Percentiles rank a stretch among this genome's conserved stretches.
Evolutionary conservation across 2,888 invertebrate genomes (phyloP).

Genomic region (Heliconius cydno): DNA sequence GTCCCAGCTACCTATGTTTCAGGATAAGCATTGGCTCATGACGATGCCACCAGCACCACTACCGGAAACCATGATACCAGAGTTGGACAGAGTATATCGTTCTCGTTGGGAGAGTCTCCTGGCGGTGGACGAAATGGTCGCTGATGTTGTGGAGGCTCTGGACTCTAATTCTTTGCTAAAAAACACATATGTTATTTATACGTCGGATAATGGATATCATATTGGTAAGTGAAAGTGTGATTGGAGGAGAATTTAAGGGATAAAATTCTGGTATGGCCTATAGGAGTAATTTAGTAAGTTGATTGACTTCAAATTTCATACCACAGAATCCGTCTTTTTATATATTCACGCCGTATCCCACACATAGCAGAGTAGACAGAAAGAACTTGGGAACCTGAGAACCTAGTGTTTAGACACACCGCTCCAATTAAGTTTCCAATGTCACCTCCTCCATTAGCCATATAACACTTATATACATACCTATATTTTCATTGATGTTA

Average conservation of each 20-base stretch:
- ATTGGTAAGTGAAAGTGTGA: constrained; percentile 82
- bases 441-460: too few species aligned
- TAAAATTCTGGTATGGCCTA: too few species aligned
- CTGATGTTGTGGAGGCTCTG: constrained; percentile 84
- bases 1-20: constrained; percentile 32
- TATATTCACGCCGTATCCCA: too few species aligned
- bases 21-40: constrained; percentile 95
- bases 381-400: too few species aligned
- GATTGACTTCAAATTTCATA: background rate
- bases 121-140: constrained; percentile 94
- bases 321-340: too few species aligned
- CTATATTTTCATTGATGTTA: too few species aligned
- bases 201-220: constrained; percentile 96
- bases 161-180: constrained; percentile 81
- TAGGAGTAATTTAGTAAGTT: background rate
- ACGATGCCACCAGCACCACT: constrained; percentile 87
- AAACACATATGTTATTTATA: constrained; percentile 91
- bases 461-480: too few species aligned
- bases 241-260: too few species aligned
- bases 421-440: too few species aligned
- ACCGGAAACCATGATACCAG: constrained; percentile 80
- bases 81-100: constrained; percentile 88
- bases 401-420: too few species aligned
- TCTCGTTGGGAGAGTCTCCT: constrained; percentile 91
- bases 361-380: too few species aligned